phyloP scores from a whole-genome alignment of 1,140 invertebrate genomes.

The Zaprionus gabonicus region DNA sequence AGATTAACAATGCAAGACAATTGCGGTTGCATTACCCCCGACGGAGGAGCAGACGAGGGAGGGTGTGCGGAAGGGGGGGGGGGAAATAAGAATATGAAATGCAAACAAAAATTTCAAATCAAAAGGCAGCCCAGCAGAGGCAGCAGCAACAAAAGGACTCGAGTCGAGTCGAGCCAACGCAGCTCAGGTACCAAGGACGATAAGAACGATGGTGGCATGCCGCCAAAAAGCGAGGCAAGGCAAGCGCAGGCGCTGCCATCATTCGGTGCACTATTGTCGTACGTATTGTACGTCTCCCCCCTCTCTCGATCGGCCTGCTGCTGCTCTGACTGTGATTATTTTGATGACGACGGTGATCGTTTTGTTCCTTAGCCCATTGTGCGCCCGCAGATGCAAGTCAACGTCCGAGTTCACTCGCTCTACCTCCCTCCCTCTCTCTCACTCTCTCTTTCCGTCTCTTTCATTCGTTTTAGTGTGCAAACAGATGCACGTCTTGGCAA shows the following conservation, averaged over 20 bases:
- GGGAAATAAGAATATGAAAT: constrained; percentile 57
- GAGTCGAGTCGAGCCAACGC: constrained; percentile 42
- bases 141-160: constrained; percentile 58
- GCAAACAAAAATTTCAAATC: constrained; percentile 44
- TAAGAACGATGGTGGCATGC: constrained; percentile 47
- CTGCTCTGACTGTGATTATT: constrained; percentile 69
- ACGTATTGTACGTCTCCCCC: background rate
- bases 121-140: constrained; percentile 47
- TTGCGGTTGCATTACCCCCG: constrained; percentile 74
- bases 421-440: background rate
- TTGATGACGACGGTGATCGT: constrained; percentile 48
- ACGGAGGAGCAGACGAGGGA: background rate
- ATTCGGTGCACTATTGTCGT: constrained; percentile 70
- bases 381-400: constrained; percentile 79
- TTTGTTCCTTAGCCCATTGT: constrained; percentile 56
- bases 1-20: constrained; percentile 63
- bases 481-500: constrained; percentile 75
- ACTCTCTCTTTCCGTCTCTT: background rate
- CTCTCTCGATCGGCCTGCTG: background rate
- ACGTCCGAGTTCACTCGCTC: constrained; percentile 60
- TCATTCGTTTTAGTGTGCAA: constrained; percentile 41
- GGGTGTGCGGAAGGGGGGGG: background rate
- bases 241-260: constrained; percentile 46
- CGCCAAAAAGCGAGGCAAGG: constrained; percentile 60
- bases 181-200: constrained; percentile 2